These are phyloP conservation scores for Cuniculus paca DNA, from an alignment of 2,797 vertebrate species.

Conservation along the genomic window DNA sequence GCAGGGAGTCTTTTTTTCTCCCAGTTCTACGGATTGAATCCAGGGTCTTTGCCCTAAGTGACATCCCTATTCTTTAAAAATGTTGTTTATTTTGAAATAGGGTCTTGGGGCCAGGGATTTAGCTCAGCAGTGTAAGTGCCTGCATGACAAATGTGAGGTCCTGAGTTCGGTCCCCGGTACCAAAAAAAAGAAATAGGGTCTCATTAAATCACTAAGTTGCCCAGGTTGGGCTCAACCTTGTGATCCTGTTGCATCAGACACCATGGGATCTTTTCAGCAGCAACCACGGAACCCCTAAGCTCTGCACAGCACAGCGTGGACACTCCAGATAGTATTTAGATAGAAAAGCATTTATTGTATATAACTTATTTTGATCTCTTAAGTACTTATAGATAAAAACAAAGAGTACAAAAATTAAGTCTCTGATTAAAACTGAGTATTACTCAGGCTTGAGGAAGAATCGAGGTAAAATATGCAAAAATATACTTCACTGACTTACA, in stretches of 20 bases:
- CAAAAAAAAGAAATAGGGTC: background rate
- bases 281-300: background rate
- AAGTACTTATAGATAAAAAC: conserved; percentile 47
- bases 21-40: background rate
- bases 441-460: background rate
- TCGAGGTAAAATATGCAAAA: conserved; percentile 6
- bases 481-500: background rate
- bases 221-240: background rate
- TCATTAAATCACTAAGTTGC: background rate
- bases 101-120: background rate
- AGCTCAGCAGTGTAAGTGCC: too few species aligned
- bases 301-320: background rate
- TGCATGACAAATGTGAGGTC: too few species aligned
- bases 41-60: background rate
- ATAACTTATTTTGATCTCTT: background rate
- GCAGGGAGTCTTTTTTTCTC: background rate
- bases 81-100: background rate
- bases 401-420: conserved; percentile 27
- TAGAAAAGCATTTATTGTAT: background rate
- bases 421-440: conserved; percentile 30
- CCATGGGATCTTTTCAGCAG: background rate
- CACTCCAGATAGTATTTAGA: background rate
- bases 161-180: too few species aligned
- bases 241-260: background rate
- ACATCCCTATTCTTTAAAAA: background rate